Base-by-base conservation (phyloP, 35 echinoderm and acorn worm genomes). In the Apostichopus californicus region DNA sequence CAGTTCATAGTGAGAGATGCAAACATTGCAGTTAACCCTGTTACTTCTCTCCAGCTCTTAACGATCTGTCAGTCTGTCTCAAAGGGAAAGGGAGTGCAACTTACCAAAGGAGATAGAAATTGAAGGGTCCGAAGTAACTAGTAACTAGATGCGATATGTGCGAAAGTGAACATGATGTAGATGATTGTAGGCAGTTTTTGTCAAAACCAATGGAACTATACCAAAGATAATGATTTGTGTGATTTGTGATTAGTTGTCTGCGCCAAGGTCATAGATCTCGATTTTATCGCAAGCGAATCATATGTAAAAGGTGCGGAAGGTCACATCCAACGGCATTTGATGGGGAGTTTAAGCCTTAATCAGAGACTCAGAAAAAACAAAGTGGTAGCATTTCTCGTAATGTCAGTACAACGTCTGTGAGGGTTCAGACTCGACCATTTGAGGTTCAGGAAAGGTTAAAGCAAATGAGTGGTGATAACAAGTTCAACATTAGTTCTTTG, bases 11-110 rank as follows among this genome's bases (percentile, higher is more conserved):
- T 5, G 9, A 55, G 54, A 46, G 79, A 81, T 46, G 79, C 79
- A 55, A 81, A 14, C 54, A 81, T 81, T 81, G 79, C 79, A 54
- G 26, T 22, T 81, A 81, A 81, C 54, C 79, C 78, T 52, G 12
- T 80, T 25, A 80, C 23, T 52, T 80, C 78, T 1, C 34, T 81
- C 23, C 28, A 54, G 28, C 0, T 46, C 5, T 8, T 52, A 10
- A 54, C 26, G 5, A 12, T 18, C 11, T 9, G 14, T 12, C 26
- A 81, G 79, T 81, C 79, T 81, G 78, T 25, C 78, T 12, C 6
- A 54, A 81, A 54, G 11, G 23, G 78, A 25, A 80, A 80, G 11
- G 11, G 5, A 52, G 25, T 25, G 34, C 11, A 34, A 25, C n/a
- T 18, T 21, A 52, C 78, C 11, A 26, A 81, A 54, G 28, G 79